A percentile compares a stretch with the other conserved stretches of the same genome.
Evolutionary conservation across 2,888 invertebrate genomes (phyloP).

Genomic region (Apamea crenata): DNA sequence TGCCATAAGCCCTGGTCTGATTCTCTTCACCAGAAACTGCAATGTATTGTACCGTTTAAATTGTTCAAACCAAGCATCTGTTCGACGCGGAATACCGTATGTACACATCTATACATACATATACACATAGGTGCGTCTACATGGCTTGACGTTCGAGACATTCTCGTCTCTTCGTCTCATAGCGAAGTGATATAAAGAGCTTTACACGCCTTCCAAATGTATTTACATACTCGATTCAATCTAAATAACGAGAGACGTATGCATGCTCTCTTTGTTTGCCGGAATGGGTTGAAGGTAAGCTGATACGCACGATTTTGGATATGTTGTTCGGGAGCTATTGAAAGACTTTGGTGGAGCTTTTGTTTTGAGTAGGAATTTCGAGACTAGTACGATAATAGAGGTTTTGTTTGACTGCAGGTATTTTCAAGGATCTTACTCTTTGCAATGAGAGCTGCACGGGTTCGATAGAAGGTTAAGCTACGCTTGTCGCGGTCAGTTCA

Average conservation of each 20-base stretch:
- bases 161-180: constrained; percentile 40
- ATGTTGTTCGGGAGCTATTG: not conserved
- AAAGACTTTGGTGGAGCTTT: not conserved
- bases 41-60: constrained; percentile 20
- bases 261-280: constrained; percentile 39
- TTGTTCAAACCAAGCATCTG: constrained; percentile 20
- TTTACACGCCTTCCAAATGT: constrained; percentile 45
- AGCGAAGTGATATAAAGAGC: constrained; percentile 50
- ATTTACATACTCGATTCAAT: constrained; percentile 54
- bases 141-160: constrained; percentile 21
- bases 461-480: not conserved
- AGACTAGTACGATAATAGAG: not conserved
- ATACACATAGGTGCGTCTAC: not conserved
- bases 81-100: not conserved
- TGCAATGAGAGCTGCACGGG: too few relatives aligned
- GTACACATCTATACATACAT: not conserved
- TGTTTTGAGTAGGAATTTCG: not conserved
- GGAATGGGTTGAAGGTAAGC: constrained; percentile 11
- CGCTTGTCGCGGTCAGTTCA: not conserved
- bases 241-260: constrained; percentile 41
- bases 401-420: not conserved
- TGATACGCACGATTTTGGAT: not conserved
- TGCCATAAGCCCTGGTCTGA: not conserved
- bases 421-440: not conserved
- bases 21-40: not conserved